Conservation (phyloP, 2,797 vertebrate genomes). For the Meriones psammophilus region DNA sequence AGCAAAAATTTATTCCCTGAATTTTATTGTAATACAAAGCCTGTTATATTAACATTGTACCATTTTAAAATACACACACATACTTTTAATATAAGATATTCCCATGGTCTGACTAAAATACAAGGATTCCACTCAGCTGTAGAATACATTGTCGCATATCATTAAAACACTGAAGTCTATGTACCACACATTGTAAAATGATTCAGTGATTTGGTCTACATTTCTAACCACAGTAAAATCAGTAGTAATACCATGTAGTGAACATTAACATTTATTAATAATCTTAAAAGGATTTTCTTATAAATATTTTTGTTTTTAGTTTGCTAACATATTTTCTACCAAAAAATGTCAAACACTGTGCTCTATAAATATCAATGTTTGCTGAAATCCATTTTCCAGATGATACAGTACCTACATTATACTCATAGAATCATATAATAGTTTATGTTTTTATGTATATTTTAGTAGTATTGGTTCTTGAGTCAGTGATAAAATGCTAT, state of each 20-base stretch:
- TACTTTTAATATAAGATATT: slow-evolving; percentile 58
- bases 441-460: slow-evolving; percentile 84
- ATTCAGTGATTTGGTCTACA: slow-evolving; percentile 80
- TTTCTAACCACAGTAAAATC: slow-evolving; percentile 79
- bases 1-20: slow-evolving; percentile 58
- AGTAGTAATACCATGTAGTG: not conserved
- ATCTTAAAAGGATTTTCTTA: slow-evolving; percentile 81
- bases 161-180: slow-evolving; percentile 26
- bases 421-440: slow-evolving; percentile 80
- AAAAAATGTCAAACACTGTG: slow-evolving; percentile 89
- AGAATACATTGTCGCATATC: slow-evolving; percentile 59
- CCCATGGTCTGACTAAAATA: slow-evolving; percentile 46
- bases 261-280: slow-evolving; percentile 76
- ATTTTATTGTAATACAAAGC: slow-evolving; percentile 21
- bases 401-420: slow-evolving; percentile 82
- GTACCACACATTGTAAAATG: slow-evolving; percentile 69
- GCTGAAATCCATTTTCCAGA: slow-evolving; percentile 83
- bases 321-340: slow-evolving; percentile 88
- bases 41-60: slow-evolving; percentile 62
- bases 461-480: slow-evolving; percentile 86
- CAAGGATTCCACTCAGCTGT: slow-evolving; percentile 6
- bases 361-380: slow-evolving; percentile 83
- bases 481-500: slow-evolving; percentile 85
- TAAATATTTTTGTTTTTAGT: slow-evolving; percentile 72
- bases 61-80: not conserved